Evolutionary conservation across 2,888 invertebrate genomes (phyloP), one percentile per base, ranked within the genome.

Genomic region (Cryptus armator): DNA sequence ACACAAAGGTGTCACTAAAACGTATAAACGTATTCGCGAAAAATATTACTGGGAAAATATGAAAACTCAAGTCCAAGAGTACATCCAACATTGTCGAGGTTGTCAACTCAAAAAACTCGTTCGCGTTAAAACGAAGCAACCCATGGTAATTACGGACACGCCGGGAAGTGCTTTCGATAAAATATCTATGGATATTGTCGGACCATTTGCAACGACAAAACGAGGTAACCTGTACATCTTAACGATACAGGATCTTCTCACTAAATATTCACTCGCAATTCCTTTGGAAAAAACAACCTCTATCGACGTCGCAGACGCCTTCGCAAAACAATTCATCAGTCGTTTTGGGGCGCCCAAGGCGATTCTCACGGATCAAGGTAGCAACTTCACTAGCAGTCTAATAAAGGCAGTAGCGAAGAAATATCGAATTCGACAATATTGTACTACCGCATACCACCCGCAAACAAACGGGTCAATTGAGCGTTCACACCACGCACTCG

Each of bases 81-180:
- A 67, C 12, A 86, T 84, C 3, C 82, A 78, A 16, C 71, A 67
- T 3, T 90, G 88, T 19, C 51, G 79, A 0, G 24, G 51, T 4
- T 90, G 89, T 62, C 84, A 88, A 59, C 37, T 82, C 9, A 84
- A 85, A 29, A 87, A 87, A 79, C 48, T 77, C 0, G 81, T 83
- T 16, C 9, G 84, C 5, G 64, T 78, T 0, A 79, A 83, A 67
- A 78, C 83, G 0, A 59, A 29, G 4, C 56, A 59, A 2, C 56
- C 56, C 0, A 59, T 29, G 56, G 10, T 56, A 10, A 1, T 81
- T 19, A 86, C 86, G 0, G 84, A 84, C 19, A 79, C 87, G 0
- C 83, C 86, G 0, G 37, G 72, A 4, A 6, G 51, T 9, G 51
- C 71, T 0, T 83, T 82, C 24, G 82, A 85, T 19, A 80, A 85